A percentile compares a stretch with the other conserved stretches of the same genome.
These are phyloP conservation scores for Cryptotis parvus DNA, from an alignment of 2,113 vertebrate species.

Conservation along the genomic window DNA sequence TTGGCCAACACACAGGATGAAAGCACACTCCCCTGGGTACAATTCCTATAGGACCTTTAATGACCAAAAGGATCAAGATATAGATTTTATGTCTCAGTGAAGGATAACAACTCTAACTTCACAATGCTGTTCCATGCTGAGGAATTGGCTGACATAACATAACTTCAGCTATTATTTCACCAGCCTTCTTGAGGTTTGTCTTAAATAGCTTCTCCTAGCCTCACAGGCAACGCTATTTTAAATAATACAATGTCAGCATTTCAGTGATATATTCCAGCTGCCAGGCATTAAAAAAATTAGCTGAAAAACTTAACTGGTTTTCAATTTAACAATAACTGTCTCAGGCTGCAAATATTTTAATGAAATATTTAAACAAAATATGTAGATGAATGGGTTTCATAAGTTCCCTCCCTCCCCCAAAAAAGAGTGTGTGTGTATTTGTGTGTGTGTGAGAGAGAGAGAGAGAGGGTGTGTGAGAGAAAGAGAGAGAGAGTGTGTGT, in stretches of 20 bases:
- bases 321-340: slow-evolving; percentile 68
- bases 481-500: slow-evolving; percentile 45
- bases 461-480: slow-evolving; percentile 22
- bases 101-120: slow-evolving; percentile 69
- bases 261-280: slow-evolving; percentile 73
- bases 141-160: slow-evolving; percentile 77
- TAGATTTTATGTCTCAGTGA: slow-evolving; percentile 79
- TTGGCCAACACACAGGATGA: slow-evolving; percentile 37
- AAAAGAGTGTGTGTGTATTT: too few relatives aligned
- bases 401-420: background rate
- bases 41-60: slow-evolving; percentile 62
- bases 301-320: slow-evolving; percentile 69
- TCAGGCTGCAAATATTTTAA: slow-evolving; percentile 64
- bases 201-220: slow-evolving; percentile 76
- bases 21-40: background rate
- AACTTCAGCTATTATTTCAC: slow-evolving; percentile 76
- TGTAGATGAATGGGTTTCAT: slow-evolving; percentile 57
- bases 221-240: slow-evolving; percentile 78
- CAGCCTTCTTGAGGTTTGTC: slow-evolving; percentile 74
- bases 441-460: too few relatives aligned
- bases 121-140: slow-evolving; percentile 54
- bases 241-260: slow-evolving; percentile 77
- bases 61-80: slow-evolving; percentile 63
- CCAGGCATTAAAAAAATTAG: slow-evolving; percentile 73
- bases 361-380: slow-evolving; percentile 74